These are phyloP conservation scores for Eupelmus urozonus DNA, from an alignment of 2,888 invertebrate genomes.

Conservation along the genomic window DNA sequence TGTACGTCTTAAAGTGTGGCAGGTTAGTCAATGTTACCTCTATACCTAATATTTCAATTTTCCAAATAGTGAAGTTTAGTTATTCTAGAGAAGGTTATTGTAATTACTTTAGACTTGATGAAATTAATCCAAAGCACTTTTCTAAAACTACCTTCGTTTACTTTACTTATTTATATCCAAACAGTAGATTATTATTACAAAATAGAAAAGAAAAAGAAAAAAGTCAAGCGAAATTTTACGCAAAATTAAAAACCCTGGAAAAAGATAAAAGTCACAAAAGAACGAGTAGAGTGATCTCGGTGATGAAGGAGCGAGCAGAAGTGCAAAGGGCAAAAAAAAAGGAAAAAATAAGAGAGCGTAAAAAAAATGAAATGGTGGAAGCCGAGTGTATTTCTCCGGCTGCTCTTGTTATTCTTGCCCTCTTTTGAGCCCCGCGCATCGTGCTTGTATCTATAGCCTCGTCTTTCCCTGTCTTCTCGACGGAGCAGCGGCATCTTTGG, in stretches of 20 bases:
- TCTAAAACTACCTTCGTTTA: too few species aligned
- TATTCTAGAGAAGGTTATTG: too few species aligned
- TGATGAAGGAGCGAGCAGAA: constrained; percentile 42
- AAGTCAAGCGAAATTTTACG: not conserved
- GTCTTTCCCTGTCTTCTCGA: constrained; percentile 40
- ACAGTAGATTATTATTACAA: too few species aligned
- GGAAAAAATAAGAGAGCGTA: constrained; percentile 52
- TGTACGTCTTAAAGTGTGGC: too few species aligned
- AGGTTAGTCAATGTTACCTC: too few species aligned
- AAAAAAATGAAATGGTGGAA: constrained; percentile 60
- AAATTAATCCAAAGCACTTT: too few species aligned
- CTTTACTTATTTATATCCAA: too few species aligned
- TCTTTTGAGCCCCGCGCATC: constrained; percentile 46
- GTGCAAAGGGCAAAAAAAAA: not conserved
- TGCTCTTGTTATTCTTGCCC: constrained; percentile 56
- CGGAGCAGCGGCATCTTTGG: constrained; percentile 47
- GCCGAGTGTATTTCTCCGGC: constrained; percentile 53
- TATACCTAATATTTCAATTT: too few species aligned
- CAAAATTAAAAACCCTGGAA: constrained; percentile 1
- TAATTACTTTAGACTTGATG: too few species aligned
- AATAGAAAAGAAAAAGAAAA: not conserved
- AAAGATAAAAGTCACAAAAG: constrained; percentile 61
- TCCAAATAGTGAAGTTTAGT: too few species aligned
- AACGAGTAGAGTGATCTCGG: constrained; percentile 45
- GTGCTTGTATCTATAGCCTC: constrained; percentile 36